These are phyloP conservation scores for Hepsetus odoe DNA, from an alignment of 2,113 vertebrate genomes.

Conservation along the genomic window DNA sequence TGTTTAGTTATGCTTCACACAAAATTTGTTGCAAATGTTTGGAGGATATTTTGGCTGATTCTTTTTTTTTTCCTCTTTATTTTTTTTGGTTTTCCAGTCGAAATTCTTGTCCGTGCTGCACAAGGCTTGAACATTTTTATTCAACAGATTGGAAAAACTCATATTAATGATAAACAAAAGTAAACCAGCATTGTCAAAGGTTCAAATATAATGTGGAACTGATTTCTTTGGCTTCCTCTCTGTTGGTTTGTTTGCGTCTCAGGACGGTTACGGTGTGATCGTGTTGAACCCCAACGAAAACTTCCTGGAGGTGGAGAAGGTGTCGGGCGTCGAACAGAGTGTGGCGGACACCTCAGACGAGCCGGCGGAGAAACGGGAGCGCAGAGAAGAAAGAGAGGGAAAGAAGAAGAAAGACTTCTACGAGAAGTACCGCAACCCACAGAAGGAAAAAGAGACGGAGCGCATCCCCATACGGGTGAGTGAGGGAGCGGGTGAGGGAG, in stretches of 20 bases:
- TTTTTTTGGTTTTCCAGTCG: no score
- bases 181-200: background rate
- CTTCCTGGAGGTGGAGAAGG: conserved; percentile 93
- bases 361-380: conserved; percentile 93
- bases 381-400: conserved; percentile 77
- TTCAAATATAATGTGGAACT: background rate
- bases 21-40: background rate
- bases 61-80: no score
- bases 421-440: conserved; percentile 95
- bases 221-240: conserved; percentile 33
- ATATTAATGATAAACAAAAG: background rate
- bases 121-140: background rate
- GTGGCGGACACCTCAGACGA: conserved; percentile 86
- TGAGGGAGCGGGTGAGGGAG: background rate
- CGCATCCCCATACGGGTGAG: conserved; percentile 92
- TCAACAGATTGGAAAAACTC: no score
- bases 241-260: conserved; percentile 58
- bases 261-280: conserved; percentile 95
- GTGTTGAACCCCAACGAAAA: conserved; percentile 98
- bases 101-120: background rate
- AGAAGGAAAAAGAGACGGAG: conserved; percentile 91
- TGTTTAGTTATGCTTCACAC: background rate
- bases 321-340: conserved; percentile 69
- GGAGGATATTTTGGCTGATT: no score
- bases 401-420: conserved; percentile 93